phyloP scores from a whole-genome alignment of 2,888 invertebrate species.

The Plutella xylostella region DNA sequence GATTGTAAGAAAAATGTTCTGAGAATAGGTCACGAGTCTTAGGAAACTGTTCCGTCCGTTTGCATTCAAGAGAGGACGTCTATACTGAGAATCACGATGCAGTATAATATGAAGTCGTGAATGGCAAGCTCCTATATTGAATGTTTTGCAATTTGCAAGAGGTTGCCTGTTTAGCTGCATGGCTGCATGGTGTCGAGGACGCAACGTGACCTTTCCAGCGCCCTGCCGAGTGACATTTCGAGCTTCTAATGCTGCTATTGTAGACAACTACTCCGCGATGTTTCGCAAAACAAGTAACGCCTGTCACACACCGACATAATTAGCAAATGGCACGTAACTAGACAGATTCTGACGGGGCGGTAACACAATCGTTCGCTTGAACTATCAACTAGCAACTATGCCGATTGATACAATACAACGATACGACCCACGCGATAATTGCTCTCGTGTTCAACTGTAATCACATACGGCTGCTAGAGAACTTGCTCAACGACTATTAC shows the following conservation, averaged over 20 bases:
- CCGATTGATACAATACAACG: too few relatives aligned
- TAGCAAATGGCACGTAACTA: slow-evolving; percentile 4
- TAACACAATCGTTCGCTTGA: too few relatives aligned
- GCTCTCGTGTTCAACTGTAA: too few relatives aligned
- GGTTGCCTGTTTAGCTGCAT: slow-evolving; percentile 22
- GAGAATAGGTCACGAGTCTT: slow-evolving; percentile 3
- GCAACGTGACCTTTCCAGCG: slow-evolving; percentile 28
- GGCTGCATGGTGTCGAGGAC: slow-evolving; percentile 25
- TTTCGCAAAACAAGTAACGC: not conserved
- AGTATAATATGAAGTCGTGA: slow-evolving; percentile 5
- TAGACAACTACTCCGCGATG: not conserved
- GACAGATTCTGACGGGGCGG: too few relatives aligned
- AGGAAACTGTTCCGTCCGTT: not conserved
- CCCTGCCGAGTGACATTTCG: slow-evolving; percentile 29
- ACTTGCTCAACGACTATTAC: too few relatives aligned
- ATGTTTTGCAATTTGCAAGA: slow-evolving; percentile 32
- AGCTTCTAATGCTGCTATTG: slow-evolving; percentile 7
- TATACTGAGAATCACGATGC: too few relatives aligned
- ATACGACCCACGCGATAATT: too few relatives aligned
- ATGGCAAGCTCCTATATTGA: slow-evolving; percentile 12
- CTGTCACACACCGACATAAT: not conserved
- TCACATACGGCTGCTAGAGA: too few relatives aligned
- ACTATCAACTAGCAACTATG: too few relatives aligned
- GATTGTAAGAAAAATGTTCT: not conserved
- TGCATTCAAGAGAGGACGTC: too few relatives aligned